Base-by-base conservation (phyloP, 64 coral and sea anemone genomes). In the Pocillopora verrucosa region DNA sequence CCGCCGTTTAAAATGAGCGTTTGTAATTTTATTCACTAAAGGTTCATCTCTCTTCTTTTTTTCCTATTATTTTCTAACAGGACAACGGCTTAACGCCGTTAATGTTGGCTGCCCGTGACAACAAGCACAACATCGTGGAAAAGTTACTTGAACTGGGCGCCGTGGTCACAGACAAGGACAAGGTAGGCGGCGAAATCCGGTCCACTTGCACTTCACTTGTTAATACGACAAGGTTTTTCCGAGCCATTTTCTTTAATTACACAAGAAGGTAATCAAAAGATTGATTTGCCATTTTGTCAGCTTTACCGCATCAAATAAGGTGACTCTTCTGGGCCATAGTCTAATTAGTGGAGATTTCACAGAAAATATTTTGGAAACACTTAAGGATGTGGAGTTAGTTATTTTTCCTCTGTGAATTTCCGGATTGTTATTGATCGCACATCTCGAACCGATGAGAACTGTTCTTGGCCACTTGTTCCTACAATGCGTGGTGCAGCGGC, bases 81-180 rank as follows among this genome's bases (percentile, higher is more conserved):
- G 95, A 96, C 88, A 96, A 96, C 87, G 95, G 95, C 11, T 84
- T 96, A 1, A 96, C 95, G 5, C 95, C 95, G n/a, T 93, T 96
- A 72, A 96, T 96, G 95, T 59, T 96, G 2, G 95, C 95, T 10
- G 91, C 95, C 16, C 80, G 95, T 20, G 95, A 96, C 60, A 96
- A 93, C 62, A 96, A 96, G 16, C 88, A 93, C 25, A 96, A 93
- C 51, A 96, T 96, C 26, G 95, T 96, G 5, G 95, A 96, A 65
- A 96, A 96, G 45, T 62, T 96, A 14, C 76, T 96, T 56, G 95
- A 96, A 91, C 92, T 96, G 9, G 95, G 95, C 68, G 95, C 95
- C 56, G 77, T 87, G 14, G 76, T 90, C 36, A 91, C 76, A 12
- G 95, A 96, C 51, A 87, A 81, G 34, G 95, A 96, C 37, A 96